phyloP scores from a whole-genome alignment of 2,113 vertebrate genomes.

The Paedocypris sp. region DNA sequence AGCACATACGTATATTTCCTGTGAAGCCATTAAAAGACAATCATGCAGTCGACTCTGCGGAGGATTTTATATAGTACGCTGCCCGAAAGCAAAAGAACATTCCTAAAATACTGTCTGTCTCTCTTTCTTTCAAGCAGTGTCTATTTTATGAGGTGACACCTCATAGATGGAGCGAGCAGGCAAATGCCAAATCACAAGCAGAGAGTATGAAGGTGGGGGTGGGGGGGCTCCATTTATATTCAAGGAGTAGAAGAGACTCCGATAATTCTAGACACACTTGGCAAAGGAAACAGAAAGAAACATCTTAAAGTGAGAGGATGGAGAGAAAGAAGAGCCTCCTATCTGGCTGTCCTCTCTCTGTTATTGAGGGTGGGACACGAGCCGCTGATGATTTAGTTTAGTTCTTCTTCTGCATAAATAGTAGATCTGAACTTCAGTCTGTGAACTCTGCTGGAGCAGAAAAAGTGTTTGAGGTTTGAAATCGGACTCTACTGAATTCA shows the following conservation, averaged over 20 bases:
- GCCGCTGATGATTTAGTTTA: background rate
- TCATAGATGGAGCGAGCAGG: constrained; percentile 19
- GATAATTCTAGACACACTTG: constrained; percentile 21
- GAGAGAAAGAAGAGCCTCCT: constrained; percentile 3
- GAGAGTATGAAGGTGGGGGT: background rate
- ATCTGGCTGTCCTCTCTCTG: background rate
- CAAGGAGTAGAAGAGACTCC: constrained; percentile 1
- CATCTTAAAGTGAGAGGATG: background rate
- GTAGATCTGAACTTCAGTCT: background rate
- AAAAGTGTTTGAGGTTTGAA: too few species aligned
- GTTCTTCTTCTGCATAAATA: background rate
- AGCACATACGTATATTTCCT: too few species aligned
- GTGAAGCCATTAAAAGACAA: background rate
- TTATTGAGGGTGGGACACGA: background rate
- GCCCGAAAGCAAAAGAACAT: constrained; percentile 14
- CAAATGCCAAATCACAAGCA: constrained; percentile 20
- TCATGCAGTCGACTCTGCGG: too few species aligned
- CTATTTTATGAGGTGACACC: constrained; percentile 22
- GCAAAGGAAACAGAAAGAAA: constrained; percentile 8
- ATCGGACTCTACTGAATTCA: too few species aligned
- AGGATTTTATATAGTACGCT: constrained; percentile 1
- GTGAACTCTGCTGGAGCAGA: background rate
- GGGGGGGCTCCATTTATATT: constrained; percentile 12
- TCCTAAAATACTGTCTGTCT: constrained; percentile 12
- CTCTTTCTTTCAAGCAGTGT: constrained; percentile 9